Conservation (phyloP, 2,113 vertebrate species). For the Lampris megalopsis region DNA sequence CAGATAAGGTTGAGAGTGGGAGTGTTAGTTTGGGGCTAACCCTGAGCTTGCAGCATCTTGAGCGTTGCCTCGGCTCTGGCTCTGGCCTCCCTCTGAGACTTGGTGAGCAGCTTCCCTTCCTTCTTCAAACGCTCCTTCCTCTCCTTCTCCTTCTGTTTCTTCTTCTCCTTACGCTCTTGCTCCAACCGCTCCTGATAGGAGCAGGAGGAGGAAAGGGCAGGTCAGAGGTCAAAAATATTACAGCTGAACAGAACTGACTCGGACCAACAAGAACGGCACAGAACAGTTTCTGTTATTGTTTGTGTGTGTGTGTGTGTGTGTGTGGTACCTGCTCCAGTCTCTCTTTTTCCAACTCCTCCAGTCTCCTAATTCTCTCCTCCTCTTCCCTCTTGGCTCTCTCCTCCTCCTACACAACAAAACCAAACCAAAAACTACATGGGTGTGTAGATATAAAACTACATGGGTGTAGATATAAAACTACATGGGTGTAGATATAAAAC, state of each 20-base stretch:
- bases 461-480: too few species aligned
- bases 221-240: background rate
- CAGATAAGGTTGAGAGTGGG: background rate
- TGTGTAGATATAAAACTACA: too few species aligned
- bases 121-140: conserved; percentile 97
- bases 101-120: conserved; percentile 96
- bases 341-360: conserved; percentile 93
- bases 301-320: background rate
- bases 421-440: background rate
- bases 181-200: conserved; percentile 90
- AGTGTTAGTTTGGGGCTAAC: conserved; percentile 73
- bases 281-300: too few species aligned
- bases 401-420: conserved; percentile 82
- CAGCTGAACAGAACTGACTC: too few species aligned
- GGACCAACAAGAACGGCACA: too few species aligned
- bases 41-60: conserved; percentile 93
- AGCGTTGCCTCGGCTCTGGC: conserved; percentile 93
- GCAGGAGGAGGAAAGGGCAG: conserved; percentile 6
- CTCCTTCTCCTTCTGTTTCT: conserved; percentile 98
- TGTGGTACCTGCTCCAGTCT: conserved; percentile 90
- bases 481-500: background rate
- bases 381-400: conserved; percentile 92
- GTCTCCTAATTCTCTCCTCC: conserved; percentile 86
- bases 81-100: conserved; percentile 91
- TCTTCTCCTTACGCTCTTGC: conserved; percentile 94